Evolutionary conservation across 2,113 vertebrate genomes (phyloP), one percentile per base, ranked within the genome.

Genomic region (Ceyx margarethae): DNA sequence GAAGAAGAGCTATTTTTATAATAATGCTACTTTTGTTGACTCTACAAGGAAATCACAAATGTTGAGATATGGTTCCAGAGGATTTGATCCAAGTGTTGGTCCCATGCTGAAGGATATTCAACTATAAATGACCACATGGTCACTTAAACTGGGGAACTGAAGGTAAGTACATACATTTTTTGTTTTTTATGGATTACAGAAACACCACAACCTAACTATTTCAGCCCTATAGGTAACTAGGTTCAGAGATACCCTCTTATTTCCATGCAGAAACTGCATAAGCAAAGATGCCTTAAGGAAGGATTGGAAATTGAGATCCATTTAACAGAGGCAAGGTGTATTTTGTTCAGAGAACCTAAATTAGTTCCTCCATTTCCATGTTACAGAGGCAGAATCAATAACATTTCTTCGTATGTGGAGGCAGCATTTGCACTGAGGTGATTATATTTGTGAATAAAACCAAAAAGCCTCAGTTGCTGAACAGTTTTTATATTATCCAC

Each of bases 351-450:
- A 81, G 31, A 65, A 75, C 12, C 48, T 79, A 40, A 90, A 89
- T 72, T 45, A 95, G 35, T 83, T 75, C 51, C 37, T 91, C 35
- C 4, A 33, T 90, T 89, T 95, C 77, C 33, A 56, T 37, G 17
- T 51, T 79, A 45, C 48, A 73, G 21, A 85, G 58, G 81, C 28
- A 75, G 75, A 93, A 81, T 79, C 62, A 75, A 74, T 84, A 85
- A 65, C 17, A 37, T 65, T 75, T 90, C 74, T 84, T 93, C 54
- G 33, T 45, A 81, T 60, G 13, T 45, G 45, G 62, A 81, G 33
- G 31, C 33, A 94, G 37, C 21, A 54, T 89, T 91, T 79, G 50
- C 50, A 76, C 45, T 57, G 21, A 56, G 1, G 0, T 81, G 22
- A 35, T 83, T 81, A 61, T 22, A 84, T 29, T 61, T 86, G 61